phyloP scores from a whole-genome alignment of 2,888 invertebrate genomes.

The Hirtodrosophila cameraria region DNA sequence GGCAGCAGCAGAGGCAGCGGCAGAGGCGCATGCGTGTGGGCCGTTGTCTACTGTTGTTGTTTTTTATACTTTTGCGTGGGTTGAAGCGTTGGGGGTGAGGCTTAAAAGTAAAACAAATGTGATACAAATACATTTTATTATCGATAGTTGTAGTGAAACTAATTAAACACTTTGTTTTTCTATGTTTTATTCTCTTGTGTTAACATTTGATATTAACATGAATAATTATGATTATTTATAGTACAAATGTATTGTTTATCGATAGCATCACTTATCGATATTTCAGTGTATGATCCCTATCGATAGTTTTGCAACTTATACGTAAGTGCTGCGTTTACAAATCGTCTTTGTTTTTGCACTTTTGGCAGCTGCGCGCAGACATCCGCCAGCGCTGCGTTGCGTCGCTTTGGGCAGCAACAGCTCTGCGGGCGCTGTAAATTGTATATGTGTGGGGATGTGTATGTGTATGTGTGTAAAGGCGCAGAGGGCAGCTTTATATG shows the following conservation, averaged over 20 bases:
- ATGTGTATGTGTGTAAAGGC: slow-evolving; percentile 21
- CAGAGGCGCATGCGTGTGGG: slow-evolving; percentile 67
- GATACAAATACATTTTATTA: background rate
- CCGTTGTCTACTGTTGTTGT: slow-evolving; percentile 30
- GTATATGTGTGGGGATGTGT: slow-evolving; percentile 4
- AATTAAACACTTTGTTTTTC: too few species aligned
- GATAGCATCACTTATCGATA: too few species aligned
- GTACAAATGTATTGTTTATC: too few species aligned
- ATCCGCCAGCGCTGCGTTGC: slow-evolving; percentile 39
- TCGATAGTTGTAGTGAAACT: too few species aligned
- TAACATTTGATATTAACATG: too few species aligned
- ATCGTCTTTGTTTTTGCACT: slow-evolving; percentile 38
- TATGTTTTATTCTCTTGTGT: too few species aligned
- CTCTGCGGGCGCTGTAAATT: slow-evolving; percentile 31
- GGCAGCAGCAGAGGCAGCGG: slow-evolving; percentile 31
- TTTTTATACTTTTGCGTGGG: slow-evolving; percentile 48
- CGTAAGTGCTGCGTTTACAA: slow-evolving; percentile 16
- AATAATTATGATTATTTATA: background rate
- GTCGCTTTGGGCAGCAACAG: slow-evolving; percentile 17
- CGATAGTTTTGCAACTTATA: slow-evolving; percentile 2
- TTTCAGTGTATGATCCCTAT: too few species aligned
- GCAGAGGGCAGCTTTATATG: slow-evolving; percentile 67
- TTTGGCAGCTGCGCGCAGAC: slow-evolving; percentile 56
- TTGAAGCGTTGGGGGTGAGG: slow-evolving; percentile 6
- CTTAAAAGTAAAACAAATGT: slow-evolving; percentile 17